Evolutionary conservation across 2,797 vertebrate species (phyloP), one percentile per base, ranked within the genome.

Genomic region (Ambastaia sidthimunki): DNA sequence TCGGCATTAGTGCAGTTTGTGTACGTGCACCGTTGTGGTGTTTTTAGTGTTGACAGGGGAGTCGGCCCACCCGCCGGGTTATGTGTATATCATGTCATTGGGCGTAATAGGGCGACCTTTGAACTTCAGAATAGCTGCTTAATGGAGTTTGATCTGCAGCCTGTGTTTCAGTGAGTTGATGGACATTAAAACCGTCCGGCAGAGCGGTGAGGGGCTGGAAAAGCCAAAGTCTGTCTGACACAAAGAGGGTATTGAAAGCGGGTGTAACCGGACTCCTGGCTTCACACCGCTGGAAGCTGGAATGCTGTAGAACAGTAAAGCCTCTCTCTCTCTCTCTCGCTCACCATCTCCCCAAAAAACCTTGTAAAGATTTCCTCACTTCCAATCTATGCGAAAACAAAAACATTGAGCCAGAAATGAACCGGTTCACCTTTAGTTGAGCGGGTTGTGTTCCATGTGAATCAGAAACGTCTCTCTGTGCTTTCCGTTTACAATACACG

Each of bases 161-260:
- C 55, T 74, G 55, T 83, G 44, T 68, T 75, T 83, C 28, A 82
- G 21, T 19, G 1, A 62, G 80, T 68, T 65, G 48, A 71, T 65
- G 15, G 72, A 75, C 19, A 4, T 72, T 82, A 47, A 71, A 75
- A 71, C 47, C 25, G 66, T 72, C 34, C 25, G 31, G 76, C 23
- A 59, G 71, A 67, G 48, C 16, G 67, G 50, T 1, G 19, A 70
- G 71, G 52, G 25, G 18, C 52, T 34, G 28, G 21, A 37, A 12
- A 44, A 5, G 62, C 69, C 69, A 55, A 44, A 59, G 63, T 34
- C 74, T 77, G 21, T 55, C 25, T 63, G 60, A 78, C 71, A 84
- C 87, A 88, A 85, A 85, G 85, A 81, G 76, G 34, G 57, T 31
- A 81, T 85, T 88, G 71, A 82, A 67, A 71, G 18, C 70, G 66